Base-by-base conservation (phyloP, 2,888 invertebrate species). In the Metalampra italica region DNA sequence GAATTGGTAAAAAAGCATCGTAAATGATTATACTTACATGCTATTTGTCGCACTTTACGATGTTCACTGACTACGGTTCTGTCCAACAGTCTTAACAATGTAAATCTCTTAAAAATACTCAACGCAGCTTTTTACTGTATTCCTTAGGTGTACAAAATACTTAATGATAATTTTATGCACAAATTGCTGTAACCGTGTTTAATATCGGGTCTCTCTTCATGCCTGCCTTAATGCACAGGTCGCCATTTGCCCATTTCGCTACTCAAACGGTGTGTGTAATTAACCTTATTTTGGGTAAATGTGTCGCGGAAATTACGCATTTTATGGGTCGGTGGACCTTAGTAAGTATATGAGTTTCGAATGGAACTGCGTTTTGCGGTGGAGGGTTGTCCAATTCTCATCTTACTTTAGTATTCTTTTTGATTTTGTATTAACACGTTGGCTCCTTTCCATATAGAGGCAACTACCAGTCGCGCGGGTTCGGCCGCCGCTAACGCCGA, bases 231-330 rank as follows among this genome's bases (percentile, higher is more conserved):
- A 22, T n/a, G 32, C 32, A 32, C 5, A 32, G 9, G 36, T 36
- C 32, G 52, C 51, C 51, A 51, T 57, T 54, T 55, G 50, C 50
- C 47, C 53, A 45, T 43, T 52, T 53, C 43, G 52, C 45, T 52
- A 45, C 50, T 48, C 45, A 53, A 53, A 54, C 49, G 48, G 52
- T 48, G 51, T 47, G 52, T 50, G 56, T 50, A 54, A 56, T 58
- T 54, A 54, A 58, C 54, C 56, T 58, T 56, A 51, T 56, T 58
- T 54, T 52, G 40, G 49, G 54, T 47, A 46, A 55, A 54, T 51
- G 48, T 46, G 51, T 49, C 30, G 46, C 34, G 46, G 47, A 53
- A 54, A 53, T 56, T 53, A 45, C 44, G 50, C 42, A 43, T 41
- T 49, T 46, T 51, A 49, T 50, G 47, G 43, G 22, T 43, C 42